These are phyloP conservation scores for Meandrina meandrites DNA, from an alignment of 92 coral and sea anemone species.

Conservation along the genomic window DNA sequence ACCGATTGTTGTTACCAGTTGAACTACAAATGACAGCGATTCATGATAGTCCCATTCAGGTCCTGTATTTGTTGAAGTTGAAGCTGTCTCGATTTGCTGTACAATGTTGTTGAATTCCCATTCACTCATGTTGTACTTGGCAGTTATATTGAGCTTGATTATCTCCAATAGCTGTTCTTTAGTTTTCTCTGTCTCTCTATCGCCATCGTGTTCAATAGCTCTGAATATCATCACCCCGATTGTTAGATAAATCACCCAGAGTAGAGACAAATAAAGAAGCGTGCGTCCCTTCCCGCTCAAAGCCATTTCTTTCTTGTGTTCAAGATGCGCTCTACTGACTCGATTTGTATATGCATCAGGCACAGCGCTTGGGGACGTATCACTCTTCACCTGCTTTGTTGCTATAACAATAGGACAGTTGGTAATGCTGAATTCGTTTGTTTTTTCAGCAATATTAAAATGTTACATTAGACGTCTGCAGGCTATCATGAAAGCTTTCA, in stretches of 20 bases:
- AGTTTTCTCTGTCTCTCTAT: background rate
- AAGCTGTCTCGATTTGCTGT: constrained; percentile 21
- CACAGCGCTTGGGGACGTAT: background rate
- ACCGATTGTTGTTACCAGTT: constrained; percentile 64
- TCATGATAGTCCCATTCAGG: constrained; percentile 31
- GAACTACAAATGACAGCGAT: constrained; percentile 44
- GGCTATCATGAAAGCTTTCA: no score
- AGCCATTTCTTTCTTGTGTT: background rate
- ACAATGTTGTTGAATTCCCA: constrained; percentile 36
- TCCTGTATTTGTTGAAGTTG: constrained; percentile 28
- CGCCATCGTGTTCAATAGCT: constrained; percentile 39
- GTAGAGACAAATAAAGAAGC: constrained; percentile 11
- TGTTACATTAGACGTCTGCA: no score
- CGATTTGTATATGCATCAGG: background rate
- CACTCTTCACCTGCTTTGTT: background rate
- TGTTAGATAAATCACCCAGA: constrained; percentile 1
- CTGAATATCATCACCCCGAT: constrained; percentile 40
- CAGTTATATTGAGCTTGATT: constrained; percentile 18
- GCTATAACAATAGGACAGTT: constrained; percentile 7
- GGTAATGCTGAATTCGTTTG: background rate
- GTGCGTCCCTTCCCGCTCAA: background rate
- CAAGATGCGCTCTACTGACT: background rate
- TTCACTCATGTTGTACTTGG: constrained; percentile 36
- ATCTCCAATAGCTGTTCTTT: background rate
- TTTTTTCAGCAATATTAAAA: background rate